Evolutionary conservation across 2,888 invertebrate species (phyloP).

Genomic region (Gryllus longicercus): DNA sequence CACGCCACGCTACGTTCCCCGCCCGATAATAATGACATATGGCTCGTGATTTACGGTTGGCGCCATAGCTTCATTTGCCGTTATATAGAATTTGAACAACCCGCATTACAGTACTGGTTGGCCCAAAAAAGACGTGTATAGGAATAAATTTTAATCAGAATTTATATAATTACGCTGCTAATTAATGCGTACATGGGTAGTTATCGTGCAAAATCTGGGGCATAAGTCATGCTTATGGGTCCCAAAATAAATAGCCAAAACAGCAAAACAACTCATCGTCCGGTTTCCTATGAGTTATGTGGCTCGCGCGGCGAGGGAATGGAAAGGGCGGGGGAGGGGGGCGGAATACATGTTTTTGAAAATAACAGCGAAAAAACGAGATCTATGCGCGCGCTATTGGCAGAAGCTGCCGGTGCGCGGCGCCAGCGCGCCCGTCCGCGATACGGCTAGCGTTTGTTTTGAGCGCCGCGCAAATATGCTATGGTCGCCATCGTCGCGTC

Average conservation of each 20-base stretch:
- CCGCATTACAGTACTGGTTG: not conserved
- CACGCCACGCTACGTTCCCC: not conserved
- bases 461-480: slow-evolving; percentile 17
- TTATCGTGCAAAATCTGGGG: slow-evolving; percentile 9
- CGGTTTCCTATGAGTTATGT: not conserved
- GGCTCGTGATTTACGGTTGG: not conserved
- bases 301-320: too few relatives aligned
- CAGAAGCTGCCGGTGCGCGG: not conserved
- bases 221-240: slow-evolving; percentile 17
- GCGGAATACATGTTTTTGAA: not conserved
- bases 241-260: slow-evolving; percentile 3
- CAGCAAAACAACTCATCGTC: slow-evolving; percentile 6
- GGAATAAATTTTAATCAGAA: slow-evolving; percentile 22
- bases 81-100: slow-evolving; percentile 29
- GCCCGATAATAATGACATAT: slow-evolving; percentile 24
- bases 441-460: not conserved
- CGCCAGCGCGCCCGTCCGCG: not conserved
- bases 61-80: slow-evolving; percentile 23
- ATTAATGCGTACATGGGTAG: slow-evolving; percentile 25
- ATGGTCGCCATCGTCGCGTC: not conserved
- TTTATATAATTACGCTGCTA: slow-evolving; percentile 24
- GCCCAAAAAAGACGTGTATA: slow-evolving; percentile 9
- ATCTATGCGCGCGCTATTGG: not conserved
- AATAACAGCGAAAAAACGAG: slow-evolving; percentile 4
- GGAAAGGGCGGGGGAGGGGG: not conserved